Conservation (phyloP, 2,888 invertebrate species). For the Cataglyphis cursor region DNA sequence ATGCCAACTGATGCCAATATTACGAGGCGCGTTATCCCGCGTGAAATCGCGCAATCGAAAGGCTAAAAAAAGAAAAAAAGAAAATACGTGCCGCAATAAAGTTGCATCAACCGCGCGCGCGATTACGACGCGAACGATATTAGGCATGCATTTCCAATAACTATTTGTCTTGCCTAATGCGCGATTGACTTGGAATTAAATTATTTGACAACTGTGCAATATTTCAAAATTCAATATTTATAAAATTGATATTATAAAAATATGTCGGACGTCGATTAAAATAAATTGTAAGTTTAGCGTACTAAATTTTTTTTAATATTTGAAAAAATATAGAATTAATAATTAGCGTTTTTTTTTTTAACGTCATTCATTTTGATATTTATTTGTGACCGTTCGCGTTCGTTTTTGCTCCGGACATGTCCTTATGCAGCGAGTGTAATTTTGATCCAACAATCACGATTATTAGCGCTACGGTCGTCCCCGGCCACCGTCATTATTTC, state of each 20-base stretch:
- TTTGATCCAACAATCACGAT: slow-evolving; percentile 67
- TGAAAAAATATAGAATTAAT: not conserved
- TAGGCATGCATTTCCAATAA: slow-evolving; percentile 71
- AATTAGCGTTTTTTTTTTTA: not conserved
- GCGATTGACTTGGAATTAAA: slow-evolving; percentile 39
- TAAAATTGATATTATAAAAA: slow-evolving; percentile 61
- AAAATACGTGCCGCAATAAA: slow-evolving; percentile 52
- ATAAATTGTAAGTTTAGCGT: not conserved
- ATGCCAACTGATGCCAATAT: slow-evolving; percentile 7
- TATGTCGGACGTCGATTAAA: slow-evolving; percentile 24
- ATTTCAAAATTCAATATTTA: not conserved
- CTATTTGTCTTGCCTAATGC: slow-evolving; percentile 67
- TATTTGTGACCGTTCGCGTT: not conserved
- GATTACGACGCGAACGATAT: slow-evolving; percentile 53
- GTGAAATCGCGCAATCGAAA: slow-evolving; percentile 37
- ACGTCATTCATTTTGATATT: not conserved
- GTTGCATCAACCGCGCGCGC: slow-evolving; percentile 65
- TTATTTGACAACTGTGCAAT: slow-evolving; percentile 11
- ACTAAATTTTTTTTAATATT: not conserved
- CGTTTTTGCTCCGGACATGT: not conserved
- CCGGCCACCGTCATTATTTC: slow-evolving; percentile 38
- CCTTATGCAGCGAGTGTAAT: not conserved
- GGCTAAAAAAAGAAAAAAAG: slow-evolving; percentile 55
- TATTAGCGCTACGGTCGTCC: slow-evolving; percentile 58
- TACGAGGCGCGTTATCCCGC: slow-evolving; percentile 25